phyloP scores from a whole-genome alignment of 2,113 vertebrate species.

The Coptodon rendalli region DNA sequence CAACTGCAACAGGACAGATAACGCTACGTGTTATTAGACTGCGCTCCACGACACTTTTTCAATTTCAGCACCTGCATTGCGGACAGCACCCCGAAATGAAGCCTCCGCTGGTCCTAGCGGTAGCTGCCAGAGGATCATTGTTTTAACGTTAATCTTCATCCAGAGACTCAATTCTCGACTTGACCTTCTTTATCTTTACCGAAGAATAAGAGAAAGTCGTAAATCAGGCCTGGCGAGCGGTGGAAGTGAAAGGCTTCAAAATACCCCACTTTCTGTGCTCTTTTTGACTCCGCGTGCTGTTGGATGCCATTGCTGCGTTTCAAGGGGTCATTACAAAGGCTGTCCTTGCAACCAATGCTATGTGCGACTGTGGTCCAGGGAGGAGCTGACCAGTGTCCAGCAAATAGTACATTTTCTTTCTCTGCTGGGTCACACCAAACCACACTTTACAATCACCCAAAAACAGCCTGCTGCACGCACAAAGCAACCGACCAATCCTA shows the following conservation, averaged over 20 bases:
- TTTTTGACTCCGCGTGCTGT: not conserved
- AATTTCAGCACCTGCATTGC: conserved; percentile 76
- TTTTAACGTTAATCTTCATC: not conserved
- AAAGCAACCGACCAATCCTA: not conserved
- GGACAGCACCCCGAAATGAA: conserved; percentile 61
- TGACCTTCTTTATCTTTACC: not conserved
- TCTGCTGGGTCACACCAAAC: not conserved
- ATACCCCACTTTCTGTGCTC: not conserved
- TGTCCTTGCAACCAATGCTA: conserved; percentile 11
- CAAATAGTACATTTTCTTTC: not conserved
- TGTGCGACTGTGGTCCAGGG: conserved; percentile 1
- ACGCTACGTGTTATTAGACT: not conserved
- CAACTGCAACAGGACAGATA: not conserved
- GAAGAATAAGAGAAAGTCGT: not conserved
- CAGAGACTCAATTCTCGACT: not conserved
- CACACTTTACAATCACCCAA: not conserved
- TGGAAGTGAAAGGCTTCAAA: not conserved
- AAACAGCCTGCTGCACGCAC: not conserved
- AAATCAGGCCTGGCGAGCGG: not conserved
- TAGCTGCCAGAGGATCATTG: not conserved
- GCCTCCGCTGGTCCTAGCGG: not conserved
- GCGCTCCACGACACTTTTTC: conserved; percentile 9
- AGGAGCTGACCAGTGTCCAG: conserved; percentile 29
- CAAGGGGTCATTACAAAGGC: conserved; percentile 1
- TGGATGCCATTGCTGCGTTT: not conserved